Evolutionary conservation across 1,140 invertebrate genomes (phyloP).

Genomic region (Nixonia krombeini): DNA sequence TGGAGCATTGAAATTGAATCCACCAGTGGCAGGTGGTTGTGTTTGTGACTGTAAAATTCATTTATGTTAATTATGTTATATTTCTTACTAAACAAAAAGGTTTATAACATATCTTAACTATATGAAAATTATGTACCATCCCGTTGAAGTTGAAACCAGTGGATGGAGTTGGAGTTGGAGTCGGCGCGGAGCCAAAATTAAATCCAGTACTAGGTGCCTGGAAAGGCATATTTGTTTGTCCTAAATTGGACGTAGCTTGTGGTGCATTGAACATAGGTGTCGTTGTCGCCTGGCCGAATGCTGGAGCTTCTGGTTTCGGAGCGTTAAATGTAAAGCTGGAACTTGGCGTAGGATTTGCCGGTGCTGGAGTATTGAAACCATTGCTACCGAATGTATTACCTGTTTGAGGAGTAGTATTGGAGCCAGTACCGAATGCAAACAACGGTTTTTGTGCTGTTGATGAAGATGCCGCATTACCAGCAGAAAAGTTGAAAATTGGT

Average conservation of each 20-base stretch:
- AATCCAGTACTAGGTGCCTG: conserved; percentile 49
- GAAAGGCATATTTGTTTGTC: conserved; percentile 38
- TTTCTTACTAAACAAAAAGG: no score
- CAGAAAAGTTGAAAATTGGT: conserved; percentile 45
- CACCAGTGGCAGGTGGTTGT: neutral
- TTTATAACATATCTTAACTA: no score
- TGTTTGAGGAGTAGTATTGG: conserved; percentile 6
- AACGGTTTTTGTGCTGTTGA: conserved; percentile 32
- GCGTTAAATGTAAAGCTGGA: conserved; percentile 56
- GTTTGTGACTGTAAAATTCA: neutral
- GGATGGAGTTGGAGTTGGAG: conserved; percentile 20
- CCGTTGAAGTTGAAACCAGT: conserved; percentile 58
- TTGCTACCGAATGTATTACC: conserved; percentile 37
- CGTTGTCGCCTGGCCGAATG: conserved; percentile 53
- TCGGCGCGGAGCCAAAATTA: conserved; percentile 52
- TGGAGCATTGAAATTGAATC: conserved; percentile 57
- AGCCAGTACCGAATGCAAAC: conserved; percentile 38
- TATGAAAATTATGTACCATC: no score
- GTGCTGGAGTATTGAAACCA: conserved; percentile 29
- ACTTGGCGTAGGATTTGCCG: conserved; percentile 14
- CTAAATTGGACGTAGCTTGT: conserved; percentile 12
- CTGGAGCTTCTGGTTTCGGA: conserved; percentile 45
- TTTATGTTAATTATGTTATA: neutral
- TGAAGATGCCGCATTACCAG: conserved; percentile 22
- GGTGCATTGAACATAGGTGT: conserved; percentile 56